Base-by-base conservation (phyloP, 2,113 vertebrate species). In the Saccopteryx leptura region DNA sequence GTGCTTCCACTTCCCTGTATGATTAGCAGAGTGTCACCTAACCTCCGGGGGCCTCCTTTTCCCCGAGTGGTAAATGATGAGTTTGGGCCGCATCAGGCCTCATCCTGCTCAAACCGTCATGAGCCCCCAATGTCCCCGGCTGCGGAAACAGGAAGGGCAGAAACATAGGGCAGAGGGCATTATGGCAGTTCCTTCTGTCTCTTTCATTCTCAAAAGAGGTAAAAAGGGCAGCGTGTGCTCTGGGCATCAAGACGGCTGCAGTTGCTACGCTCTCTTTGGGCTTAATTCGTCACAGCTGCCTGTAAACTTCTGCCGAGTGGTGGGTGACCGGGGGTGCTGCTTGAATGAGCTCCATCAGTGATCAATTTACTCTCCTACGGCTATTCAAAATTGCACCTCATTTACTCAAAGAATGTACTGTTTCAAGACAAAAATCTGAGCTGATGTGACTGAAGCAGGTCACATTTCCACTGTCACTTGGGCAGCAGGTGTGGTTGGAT, bases 381-480 rank as follows among this genome's bases (percentile, higher is more conserved):
- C 90, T 97, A 86, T 96, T 98, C 17, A 83, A 97, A 96, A 97
- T 96, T 97, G 94, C 18, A 39, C 82, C 93, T 97, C 93, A 97
- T 98, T 98, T 97, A 88, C 95, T 98, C 97, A 97, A 97, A 80
- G 87, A 96, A 95, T 82, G 95, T 98, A 90, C 97, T 97, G 94
- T 95, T 97, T 92, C 86, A 96, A 98, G 97, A 98, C 95, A 97
- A 97, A 97, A 98, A 86, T 84, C 90, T 98, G 95, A 95, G 81
- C 93, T 71, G 91, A 97, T 26, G 7, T 9, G 21, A 93, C 0
- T 97, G 95, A 98, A 98, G 90, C 98, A 97, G 98, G 97, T 97
- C 96, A 96, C 79, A 1, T 96, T 94, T 69, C 81, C 86, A 69
- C 79, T 56, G 89, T 96, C 94, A 72, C 60, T 94, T 39, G 78